Conservation (phyloP, 2,113 vertebrate genomes). For the Eulacestoma nigropectus region DNA sequence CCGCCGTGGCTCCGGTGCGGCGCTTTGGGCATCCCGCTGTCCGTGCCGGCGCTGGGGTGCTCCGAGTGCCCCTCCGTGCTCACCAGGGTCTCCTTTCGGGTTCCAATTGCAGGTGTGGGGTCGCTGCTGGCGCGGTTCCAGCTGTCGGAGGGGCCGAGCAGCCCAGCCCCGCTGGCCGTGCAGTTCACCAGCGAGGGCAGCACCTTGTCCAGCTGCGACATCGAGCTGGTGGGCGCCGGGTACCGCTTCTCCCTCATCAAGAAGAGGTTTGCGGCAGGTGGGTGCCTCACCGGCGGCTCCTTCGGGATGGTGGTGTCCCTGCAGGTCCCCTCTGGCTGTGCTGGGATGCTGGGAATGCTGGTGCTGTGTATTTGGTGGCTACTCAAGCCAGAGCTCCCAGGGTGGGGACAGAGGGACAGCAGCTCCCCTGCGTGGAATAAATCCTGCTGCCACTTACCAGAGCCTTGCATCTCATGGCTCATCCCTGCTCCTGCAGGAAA, state of each 20-base stretch:
- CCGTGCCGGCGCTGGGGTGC: background rate
- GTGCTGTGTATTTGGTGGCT: accelerated
- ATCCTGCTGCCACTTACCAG: accelerated
- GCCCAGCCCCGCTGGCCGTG: conserved; percentile 86
- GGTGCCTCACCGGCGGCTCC: background rate
- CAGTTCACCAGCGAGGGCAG: conserved; percentile 98
- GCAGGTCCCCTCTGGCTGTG: accelerated
- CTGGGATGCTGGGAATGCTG: background rate
- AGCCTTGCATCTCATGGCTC: background rate
- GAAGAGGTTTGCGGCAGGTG: conserved; percentile 97
- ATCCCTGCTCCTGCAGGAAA: accelerated
- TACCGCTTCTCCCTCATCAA: conserved; percentile 98
- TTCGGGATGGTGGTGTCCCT: accelerated
- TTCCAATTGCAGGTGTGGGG: conserved; percentile 79
- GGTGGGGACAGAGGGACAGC: background rate
- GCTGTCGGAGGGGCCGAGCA: conserved; percentile 89
- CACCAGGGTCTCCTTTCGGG: background rate
- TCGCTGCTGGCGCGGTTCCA: conserved; percentile 93
- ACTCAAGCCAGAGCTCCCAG: background rate
- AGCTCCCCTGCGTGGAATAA: background rate
- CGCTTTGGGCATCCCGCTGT: accelerated
- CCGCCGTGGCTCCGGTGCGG: accelerated
- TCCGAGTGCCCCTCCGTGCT: accelerated
- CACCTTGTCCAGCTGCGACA: conserved; percentile 93
- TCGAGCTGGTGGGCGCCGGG: conserved; percentile 90